Base-by-base conservation (phyloP, 2,113 vertebrate species). In the Peromyscus leucopus region DNA sequence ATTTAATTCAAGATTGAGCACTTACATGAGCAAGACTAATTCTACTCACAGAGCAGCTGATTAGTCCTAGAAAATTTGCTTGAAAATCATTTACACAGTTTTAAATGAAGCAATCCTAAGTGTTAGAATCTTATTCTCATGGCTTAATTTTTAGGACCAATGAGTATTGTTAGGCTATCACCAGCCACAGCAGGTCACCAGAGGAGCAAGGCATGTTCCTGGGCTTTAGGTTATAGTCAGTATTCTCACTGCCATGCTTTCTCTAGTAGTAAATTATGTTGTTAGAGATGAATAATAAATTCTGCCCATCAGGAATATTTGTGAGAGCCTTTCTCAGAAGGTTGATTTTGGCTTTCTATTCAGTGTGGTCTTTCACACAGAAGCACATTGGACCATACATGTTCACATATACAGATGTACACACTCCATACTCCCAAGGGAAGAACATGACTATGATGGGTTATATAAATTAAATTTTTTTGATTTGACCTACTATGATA, bases 401-500 rank as follows among this genome's bases (percentile, higher is more conserved):
- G 19, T 2, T 26, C 17, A 46, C 11, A 39, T 5, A 59, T 24
- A n/a, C 4, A 72, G 1, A 17, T 31, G 61, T 19, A 6, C 12
- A 42, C 19, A 65, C 26, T 65, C 86, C 33, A 69, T 19, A 48
- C 16, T 21, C 16, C 26, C 15, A 1, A 57, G 21, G 24, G 22
- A 57, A n/a, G 22, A 89, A 57, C 15, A 59, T 19, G 46, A 48
- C 1, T n/a, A 72, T 59, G 51, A 91, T 31, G 48, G 57, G 0
- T 17, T 95, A 5, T 7, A 97, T 93, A 94, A 97, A 97, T 96
- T 7, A 93, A 10, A 95, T 86, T 1, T 10, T 84, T 96, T 90
- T 69, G 39, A 4, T 36, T 90, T 92, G 33, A 4, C 33, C 61
- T 91, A 65, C 3, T 76, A 4, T 4, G 0, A 0, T 0, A 89